Evolutionary conservation across 2,113 vertebrate genomes (phyloP).

Genomic region (Agapornis roseicollis): DNA sequence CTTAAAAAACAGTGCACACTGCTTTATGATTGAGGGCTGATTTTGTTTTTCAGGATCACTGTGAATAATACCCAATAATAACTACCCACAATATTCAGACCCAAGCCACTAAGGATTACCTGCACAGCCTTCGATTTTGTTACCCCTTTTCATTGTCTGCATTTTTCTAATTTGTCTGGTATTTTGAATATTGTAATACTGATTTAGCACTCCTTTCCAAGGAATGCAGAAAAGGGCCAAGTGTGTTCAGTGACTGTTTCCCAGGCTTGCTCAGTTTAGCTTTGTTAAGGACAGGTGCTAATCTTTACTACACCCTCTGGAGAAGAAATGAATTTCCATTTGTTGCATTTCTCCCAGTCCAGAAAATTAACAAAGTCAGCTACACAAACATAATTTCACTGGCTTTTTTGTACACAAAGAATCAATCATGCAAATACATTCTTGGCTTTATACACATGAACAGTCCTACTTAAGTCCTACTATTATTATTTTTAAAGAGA

Average conservation of each 20-base stretch:
- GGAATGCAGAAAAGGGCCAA: background rate
- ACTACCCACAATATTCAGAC: background rate
- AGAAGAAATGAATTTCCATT: background rate
- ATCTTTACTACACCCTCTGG: background rate
- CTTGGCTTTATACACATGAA: background rate
- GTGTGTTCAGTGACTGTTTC: background rate
- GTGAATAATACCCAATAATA: background rate
- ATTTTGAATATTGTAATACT: background rate
- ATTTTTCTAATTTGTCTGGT: background rate
- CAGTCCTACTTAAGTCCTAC: background rate
- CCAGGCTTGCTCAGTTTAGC: background rate
- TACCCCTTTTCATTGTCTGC: accelerated
- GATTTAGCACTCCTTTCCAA: background rate
- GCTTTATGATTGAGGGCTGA: background rate
- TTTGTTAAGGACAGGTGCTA: background rate
- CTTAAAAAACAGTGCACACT: background rate
- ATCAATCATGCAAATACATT: background rate
- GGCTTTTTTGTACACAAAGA: background rate
- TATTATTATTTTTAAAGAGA: background rate
- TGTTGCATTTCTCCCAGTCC: background rate
- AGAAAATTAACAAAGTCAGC: background rate
- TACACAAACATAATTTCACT: background rate
- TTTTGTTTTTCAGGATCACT: background rate
- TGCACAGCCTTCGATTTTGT: background rate
- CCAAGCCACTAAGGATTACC: background rate